These are phyloP conservation scores for Sula dactylatra DNA, from an alignment of 2,113 vertebrate species.

Conservation along the genomic window DNA sequence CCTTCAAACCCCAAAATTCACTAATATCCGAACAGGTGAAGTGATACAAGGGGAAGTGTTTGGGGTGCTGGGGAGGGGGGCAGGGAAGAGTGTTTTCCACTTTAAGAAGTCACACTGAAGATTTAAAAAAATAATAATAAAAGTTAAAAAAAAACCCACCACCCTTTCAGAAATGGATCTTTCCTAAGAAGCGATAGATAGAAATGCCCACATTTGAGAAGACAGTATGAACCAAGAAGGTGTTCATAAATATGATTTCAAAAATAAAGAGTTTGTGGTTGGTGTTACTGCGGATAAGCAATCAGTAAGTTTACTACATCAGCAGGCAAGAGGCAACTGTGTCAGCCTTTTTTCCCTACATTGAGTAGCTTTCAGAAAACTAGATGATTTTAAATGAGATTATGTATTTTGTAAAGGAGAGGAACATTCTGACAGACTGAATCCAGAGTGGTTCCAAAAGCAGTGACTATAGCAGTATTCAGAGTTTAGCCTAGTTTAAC, in stretches of 20 bases:
- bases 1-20: neutral
- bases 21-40: neutral
- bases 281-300: conserved; percentile 16
- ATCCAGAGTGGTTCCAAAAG: conserved; percentile 59
- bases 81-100: neutral
- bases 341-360: conserved; percentile 40
- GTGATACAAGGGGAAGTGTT: neutral
- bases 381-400: conserved; percentile 64
- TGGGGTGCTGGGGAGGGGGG: neutral
- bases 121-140: neutral
- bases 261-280: neutral
- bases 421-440: conserved; percentile 65
- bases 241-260: conserved; percentile 5
- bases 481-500: conserved; percentile 68
- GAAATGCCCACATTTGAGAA: neutral
- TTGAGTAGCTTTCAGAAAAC: conserved; percentile 29
- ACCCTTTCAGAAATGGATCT: neutral
- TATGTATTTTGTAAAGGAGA: conserved; percentile 51
- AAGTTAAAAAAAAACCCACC: neutral
- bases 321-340: conserved; percentile 28
- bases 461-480: conserved; percentile 57
- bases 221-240: neutral
- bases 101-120: neutral
- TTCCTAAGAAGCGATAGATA: neutral
- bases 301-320: conserved; percentile 23